These are phyloP conservation scores for Scrobipalpa atriplicella DNA, from an alignment of 2,888 invertebrate genomes.

Conservation along the genomic window DNA sequence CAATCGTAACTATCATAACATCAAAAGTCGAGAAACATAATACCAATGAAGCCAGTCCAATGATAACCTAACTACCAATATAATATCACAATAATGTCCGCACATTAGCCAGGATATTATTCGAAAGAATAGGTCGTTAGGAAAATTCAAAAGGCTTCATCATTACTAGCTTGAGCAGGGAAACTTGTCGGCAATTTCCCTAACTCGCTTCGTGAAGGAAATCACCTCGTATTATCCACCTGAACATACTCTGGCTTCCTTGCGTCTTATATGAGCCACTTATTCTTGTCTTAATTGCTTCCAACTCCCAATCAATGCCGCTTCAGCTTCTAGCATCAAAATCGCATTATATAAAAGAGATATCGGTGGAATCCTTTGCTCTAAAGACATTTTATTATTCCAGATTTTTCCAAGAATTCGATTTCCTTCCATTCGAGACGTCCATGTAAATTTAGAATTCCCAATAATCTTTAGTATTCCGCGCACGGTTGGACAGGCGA, in stretches of 20 bases:
- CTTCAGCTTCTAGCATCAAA: background rate
- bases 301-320: background rate
- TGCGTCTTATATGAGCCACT: constrained; percentile 8
- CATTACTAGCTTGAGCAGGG: constrained; percentile 21
- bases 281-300: constrained; percentile 14
- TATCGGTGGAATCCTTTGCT: background rate
- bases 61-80: background rate
- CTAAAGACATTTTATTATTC: constrained; percentile 12
- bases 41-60: background rate
- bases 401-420: constrained; percentile 19
- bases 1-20: background rate
- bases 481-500: constrained; percentile 31
- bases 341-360: background rate
- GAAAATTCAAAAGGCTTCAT: constrained; percentile 19
- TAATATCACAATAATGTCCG: background rate
- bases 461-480: constrained; percentile 20
- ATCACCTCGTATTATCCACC: constrained; percentile 32
- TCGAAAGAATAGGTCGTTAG: constrained; percentile 12
- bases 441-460: constrained; percentile 21
- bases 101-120: background rate
- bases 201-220: constrained; percentile 28
- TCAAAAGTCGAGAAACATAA: background rate
- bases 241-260: constrained; percentile 22
- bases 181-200: constrained; percentile 27
- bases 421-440: constrained; percentile 9